Conservation (phyloP, 2,888 invertebrate species). For the Amphipyra berbera region DNA sequence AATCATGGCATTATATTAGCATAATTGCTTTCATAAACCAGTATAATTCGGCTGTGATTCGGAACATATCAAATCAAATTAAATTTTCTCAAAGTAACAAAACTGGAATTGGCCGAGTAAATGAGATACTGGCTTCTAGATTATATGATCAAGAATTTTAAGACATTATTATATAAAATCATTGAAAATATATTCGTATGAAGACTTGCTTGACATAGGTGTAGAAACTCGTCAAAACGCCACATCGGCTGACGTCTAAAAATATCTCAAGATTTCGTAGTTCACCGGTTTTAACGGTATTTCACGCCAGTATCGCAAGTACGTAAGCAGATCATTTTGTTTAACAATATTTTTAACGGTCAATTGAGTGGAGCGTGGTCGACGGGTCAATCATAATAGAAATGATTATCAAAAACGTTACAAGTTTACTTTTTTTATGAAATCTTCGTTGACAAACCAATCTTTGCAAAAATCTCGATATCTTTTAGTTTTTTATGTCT, state of each 20-base stretch:
- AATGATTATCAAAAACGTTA: slow-evolving; percentile 1
- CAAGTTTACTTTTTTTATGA: background rate
- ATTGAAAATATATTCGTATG: slow-evolving; percentile 45
- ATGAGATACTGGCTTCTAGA: slow-evolving; percentile 46
- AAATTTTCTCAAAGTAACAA: slow-evolving; percentile 43
- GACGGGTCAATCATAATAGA: slow-evolving; percentile 28
- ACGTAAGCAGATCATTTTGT: slow-evolving; percentile 46
- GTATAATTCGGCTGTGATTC: slow-evolving; percentile 53
- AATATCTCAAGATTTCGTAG: slow-evolving; percentile 15
- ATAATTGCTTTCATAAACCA: slow-evolving; percentile 37
- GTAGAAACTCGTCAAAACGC: slow-evolving; percentile 12
- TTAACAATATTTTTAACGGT: slow-evolving; percentile 48
- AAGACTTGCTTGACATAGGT: slow-evolving; percentile 7
- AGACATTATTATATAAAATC: slow-evolving; percentile 50
- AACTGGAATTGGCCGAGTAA: slow-evolving; percentile 48
- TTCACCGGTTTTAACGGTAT: slow-evolving; percentile 39
- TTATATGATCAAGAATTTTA: slow-evolving; percentile 53
- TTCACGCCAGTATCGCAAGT: slow-evolving; percentile 43
- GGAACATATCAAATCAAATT: slow-evolving; percentile 36
- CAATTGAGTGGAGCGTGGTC: slow-evolving; percentile 40
- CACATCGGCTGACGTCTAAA: slow-evolving; percentile 17
- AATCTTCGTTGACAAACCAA: background rate
- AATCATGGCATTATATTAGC: slow-evolving; percentile 32
- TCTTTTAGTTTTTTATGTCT: background rate
- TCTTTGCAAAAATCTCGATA: background rate